Conservation (phyloP, 2,113 vertebrate species). For the Bostrychus sinensis region DNA sequence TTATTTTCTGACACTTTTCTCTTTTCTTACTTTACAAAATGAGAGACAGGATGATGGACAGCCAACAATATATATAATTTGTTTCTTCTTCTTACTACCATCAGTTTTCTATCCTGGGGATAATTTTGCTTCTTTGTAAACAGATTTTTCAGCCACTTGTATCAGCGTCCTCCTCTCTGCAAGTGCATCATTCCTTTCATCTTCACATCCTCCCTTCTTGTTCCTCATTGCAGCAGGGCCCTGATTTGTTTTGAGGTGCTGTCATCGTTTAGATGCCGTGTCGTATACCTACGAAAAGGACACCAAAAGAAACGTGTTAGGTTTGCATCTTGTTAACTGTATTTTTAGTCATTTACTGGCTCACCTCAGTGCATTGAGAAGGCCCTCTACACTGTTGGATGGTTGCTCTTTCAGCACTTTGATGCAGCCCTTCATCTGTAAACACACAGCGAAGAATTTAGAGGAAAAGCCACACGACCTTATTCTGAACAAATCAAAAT, state of each 20-base stretch:
- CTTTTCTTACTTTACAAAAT: conserved; percentile 84
- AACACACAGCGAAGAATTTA: conserved; percentile 43
- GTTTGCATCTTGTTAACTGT: background rate
- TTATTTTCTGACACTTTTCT: conserved; percentile 73
- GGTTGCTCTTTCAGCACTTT: conserved; percentile 94
- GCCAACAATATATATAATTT: conserved; percentile 82
- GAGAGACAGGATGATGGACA: conserved; percentile 83
- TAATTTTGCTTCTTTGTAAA: conserved; percentile 70
- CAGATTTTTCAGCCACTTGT: conserved; percentile 63
- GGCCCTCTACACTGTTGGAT: conserved; percentile 91
- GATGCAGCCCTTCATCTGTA: conserved; percentile 95
- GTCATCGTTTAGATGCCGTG: conserved; percentile 91
- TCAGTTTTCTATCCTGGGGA: conserved; percentile 67
- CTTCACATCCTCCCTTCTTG: conserved; percentile 5
- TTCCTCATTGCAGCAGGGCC: conserved; percentile 88
- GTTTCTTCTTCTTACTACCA: conserved; percentile 71
- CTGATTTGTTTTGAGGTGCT: conserved; percentile 95
- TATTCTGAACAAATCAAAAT: background rate
- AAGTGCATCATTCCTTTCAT: conserved; percentile 42
- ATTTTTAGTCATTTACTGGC: background rate
- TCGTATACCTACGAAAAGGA: conserved; percentile 84
- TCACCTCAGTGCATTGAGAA: conserved; percentile 92
- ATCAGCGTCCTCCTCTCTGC: conserved; percentile 54
- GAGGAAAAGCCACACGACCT: conserved; percentile 68
- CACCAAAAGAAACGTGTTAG: background rate